phyloP scores from a whole-genome alignment of 1,140 invertebrate species.

The Drosophila ohnishii region DNA sequence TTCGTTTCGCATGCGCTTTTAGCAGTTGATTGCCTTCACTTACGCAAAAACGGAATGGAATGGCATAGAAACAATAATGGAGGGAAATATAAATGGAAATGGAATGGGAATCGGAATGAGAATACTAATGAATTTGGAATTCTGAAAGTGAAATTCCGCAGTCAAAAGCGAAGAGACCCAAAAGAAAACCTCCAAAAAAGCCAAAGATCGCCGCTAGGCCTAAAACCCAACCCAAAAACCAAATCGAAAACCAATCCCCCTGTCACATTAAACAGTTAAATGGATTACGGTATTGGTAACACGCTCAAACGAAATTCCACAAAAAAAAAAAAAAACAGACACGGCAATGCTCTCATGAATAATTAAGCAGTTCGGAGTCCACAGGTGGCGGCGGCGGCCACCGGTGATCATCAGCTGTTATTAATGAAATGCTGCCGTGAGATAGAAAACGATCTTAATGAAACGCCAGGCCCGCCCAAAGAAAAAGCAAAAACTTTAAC shows the following conservation, averaged over 20 bases:
- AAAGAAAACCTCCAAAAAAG: background rate
- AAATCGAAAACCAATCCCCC: conserved; percentile 11
- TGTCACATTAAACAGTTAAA: conserved; percentile 68
- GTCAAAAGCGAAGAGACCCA: conserved; percentile 1
- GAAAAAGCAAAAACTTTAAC: background rate
- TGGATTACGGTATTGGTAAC: conserved; percentile 75
- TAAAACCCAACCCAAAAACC: conserved; percentile 32
- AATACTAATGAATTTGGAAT: conserved; percentile 49
- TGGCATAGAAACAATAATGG: conserved; percentile 8
- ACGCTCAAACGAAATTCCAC: conserved; percentile 37
- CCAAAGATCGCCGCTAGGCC: conserved; percentile 32
- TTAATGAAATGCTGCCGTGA: conserved; percentile 44
- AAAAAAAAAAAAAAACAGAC: conserved; percentile 1
- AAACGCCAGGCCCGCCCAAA: conserved; percentile 6
- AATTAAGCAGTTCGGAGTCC: conserved; percentile 48
- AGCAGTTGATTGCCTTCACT: conserved; percentile 23
- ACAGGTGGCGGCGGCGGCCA: conserved; percentile 19
- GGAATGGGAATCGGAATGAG: conserved; percentile 4
- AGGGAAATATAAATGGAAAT: conserved; percentile 1
- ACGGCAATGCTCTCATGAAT: conserved; percentile 64
- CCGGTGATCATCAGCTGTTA: conserved; percentile 47
- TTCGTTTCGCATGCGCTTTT: conserved; percentile 18
- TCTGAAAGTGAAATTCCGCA: conserved; percentile 47
- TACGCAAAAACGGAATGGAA: conserved; percentile 35
- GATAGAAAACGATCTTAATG: conserved; percentile 49